Conservation (phyloP, 2,888 invertebrate genomes). For the Drosophila neutralis region DNA sequence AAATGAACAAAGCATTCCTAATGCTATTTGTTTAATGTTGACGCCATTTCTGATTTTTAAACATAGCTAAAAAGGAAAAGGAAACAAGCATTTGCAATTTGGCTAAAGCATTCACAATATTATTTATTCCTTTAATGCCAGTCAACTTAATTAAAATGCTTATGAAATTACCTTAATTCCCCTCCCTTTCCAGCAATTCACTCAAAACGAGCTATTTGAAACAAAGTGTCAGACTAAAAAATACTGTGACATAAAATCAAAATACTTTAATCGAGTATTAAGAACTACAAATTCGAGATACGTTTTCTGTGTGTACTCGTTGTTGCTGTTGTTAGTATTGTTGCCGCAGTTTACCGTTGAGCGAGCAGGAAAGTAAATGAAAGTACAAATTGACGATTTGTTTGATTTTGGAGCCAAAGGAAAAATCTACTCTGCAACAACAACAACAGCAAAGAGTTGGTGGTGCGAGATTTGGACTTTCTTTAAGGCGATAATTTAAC, state of each 20-base stretch:
- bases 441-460: slow-evolving; percentile 1
- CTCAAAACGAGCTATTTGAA: background rate
- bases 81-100: too few species aligned
- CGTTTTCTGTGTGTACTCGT: background rate
- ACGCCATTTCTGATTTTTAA: too few species aligned
- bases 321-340: slow-evolving; percentile 19
- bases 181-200: background rate
- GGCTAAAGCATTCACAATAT: too few species aligned
- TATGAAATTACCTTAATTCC: too few species aligned
- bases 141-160: background rate
- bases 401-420: slow-evolving; percentile 71
- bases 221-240: background rate
- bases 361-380: slow-evolving; percentile 70
- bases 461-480: slow-evolving; percentile 6
- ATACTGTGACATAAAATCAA: background rate
- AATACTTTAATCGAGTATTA: background rate
- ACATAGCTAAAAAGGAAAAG: too few species aligned
- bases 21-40: background rate
- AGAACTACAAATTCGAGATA: background rate
- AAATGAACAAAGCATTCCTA: background rate
- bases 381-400: slow-evolving; percentile 79
- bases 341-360: slow-evolving; percentile 51
- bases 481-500: slow-evolving; percentile 75
- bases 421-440: slow-evolving; percentile 26
- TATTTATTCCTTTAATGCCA: too few species aligned